Evolutionary conservation across 1,140 invertebrate genomes (phyloP), one percentile per base, ranked within the genome.

Genomic region (Drosophila kepulauana): DNA sequence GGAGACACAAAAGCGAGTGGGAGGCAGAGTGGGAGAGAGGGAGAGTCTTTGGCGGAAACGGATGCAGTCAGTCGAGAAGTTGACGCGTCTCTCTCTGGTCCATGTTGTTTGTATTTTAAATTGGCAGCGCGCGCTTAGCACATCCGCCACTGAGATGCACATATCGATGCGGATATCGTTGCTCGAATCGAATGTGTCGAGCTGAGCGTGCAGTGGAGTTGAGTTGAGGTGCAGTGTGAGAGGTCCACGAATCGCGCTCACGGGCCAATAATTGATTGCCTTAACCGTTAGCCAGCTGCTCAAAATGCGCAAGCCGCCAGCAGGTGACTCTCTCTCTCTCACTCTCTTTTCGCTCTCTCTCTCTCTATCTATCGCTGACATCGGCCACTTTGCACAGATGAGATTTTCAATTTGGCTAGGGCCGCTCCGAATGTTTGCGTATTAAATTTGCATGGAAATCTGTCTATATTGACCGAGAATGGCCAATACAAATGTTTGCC

Each of bases 391-490:
- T 85, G 78, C 75, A 73, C 65, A 89, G 86, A 90, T 91, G 90
- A 91, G 90, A 91, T 91, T 91, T 91, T 88, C 90, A 91, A 91
- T 91, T 91, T 91, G 89, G 75, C 80, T 82, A 89, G 78, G 81
- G 85, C 81, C 59, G 76, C 73, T 71, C 72, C 75, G 76, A 85
- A 85, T 91, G 90, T 91, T 91, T 91, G 86, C 90, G 89, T 91
- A 91, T 91, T 91, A 91, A 91, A 91, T 91, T 91, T 91, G 90
- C 89, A 91, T 91, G 86, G 90, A 91, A 91, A 91, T 91, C 90
- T 91, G 90, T 91, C 90, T 91, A 87, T 91, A 91, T 91, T 91
- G 90, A 91, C 89, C 90, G 82, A 91, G 82, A 91, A 91, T 84
- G 86, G 85, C 85, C 85, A 89, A 89, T 81, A 86, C 85, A 89